Conservation (phyloP, 2,888 invertebrate genomes). For the Amphimallon solstitiale region DNA sequence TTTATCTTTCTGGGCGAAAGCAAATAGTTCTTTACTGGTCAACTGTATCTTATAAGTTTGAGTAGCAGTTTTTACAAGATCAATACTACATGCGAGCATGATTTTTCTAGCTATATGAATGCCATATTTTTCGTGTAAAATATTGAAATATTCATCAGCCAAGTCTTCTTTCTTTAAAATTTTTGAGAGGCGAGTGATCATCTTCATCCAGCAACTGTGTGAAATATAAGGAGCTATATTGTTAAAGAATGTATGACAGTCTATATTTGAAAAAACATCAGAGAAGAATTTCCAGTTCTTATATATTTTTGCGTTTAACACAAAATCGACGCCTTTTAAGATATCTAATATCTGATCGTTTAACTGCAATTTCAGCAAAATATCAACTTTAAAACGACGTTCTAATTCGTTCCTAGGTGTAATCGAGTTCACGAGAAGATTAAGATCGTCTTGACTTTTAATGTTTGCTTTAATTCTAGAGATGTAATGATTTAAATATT, state of each 20-base stretch:
- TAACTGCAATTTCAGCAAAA: constrained; percentile 29
- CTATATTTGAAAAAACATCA: constrained; percentile 10
- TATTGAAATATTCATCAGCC: constrained; percentile 36
- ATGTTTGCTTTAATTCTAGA: neutral
- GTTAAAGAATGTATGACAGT: constrained; percentile 10
- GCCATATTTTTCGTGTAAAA: constrained; percentile 30
- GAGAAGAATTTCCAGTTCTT: constrained; percentile 19
- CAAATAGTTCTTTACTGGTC: constrained; percentile 27
- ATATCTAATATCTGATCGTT: constrained; percentile 17
- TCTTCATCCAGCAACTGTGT: constrained; percentile 21
- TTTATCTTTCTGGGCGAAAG: constrained; percentile 25
- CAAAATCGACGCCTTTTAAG: constrained; percentile 29
- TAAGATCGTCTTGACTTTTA: neutral
- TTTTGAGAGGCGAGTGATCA: constrained; percentile 28
- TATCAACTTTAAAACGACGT: constrained; percentile 34
- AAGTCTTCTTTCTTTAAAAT: constrained; percentile 17
- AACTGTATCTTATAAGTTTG: constrained; percentile 20
- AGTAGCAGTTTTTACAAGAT: constrained; percentile 8
- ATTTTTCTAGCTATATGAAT: constrained; percentile 31
- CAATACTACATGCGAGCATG: constrained; percentile 35
- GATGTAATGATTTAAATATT: neutral
- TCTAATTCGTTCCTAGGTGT: constrained; percentile 26
- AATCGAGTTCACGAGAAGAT: neutral
- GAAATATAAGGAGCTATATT: constrained; percentile 38
- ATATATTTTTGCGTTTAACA: constrained; percentile 15